Base-by-base conservation (phyloP, 2,797 vertebrate genomes). In the Gephyroberyx darwinii region DNA sequence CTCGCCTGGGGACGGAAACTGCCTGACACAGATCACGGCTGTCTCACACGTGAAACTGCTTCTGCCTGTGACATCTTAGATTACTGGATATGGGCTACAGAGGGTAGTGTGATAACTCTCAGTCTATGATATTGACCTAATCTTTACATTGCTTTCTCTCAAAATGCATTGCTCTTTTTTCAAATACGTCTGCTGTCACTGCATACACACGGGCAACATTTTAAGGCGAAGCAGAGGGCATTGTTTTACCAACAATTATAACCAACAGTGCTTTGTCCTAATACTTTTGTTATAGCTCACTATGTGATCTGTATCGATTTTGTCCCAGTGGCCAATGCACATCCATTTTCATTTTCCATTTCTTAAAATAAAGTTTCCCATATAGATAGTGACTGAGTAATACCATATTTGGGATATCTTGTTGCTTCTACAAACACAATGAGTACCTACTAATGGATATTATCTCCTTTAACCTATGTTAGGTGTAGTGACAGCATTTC, bases 1-100 rank as follows among this genome's bases (percentile, higher is more conserved):
- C 84, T 90, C 72, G 91, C 91, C 93, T 78, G 78, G 74, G 90
- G 93, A 92, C 61, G 89, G 88, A 91, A 91, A 92, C 86, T 73
- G 83, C 63, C 85, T 90, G 90, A 92, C 92, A 91, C 87, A 86
- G 90, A 91, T 92, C 89, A 85, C 75, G 78, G 83, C 88, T 88
- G 87, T 88, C 90, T 91, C 84, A 71, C 82, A 47, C 85, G 85
- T 83, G 78, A 88, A 78, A 77, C 82, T 33, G 84, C 86, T 85
- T 65, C 86, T 74, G 85, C 78, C 79, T 47, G 78, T 90, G 88
- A 92, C 90, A 92, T 90, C 86, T 92, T 63, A 91, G 88, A 92
- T 91, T 73, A 85, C 87, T 82, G 86, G 88, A 91, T 91, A 90
- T 41, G 72, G 81, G 67, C 78, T 72, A 78, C 74, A 80, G 58